Evolutionary conservation across 2,888 invertebrate species (phyloP), one percentile per base, ranked within the genome.

Genomic region (Antitype chi): DNA sequence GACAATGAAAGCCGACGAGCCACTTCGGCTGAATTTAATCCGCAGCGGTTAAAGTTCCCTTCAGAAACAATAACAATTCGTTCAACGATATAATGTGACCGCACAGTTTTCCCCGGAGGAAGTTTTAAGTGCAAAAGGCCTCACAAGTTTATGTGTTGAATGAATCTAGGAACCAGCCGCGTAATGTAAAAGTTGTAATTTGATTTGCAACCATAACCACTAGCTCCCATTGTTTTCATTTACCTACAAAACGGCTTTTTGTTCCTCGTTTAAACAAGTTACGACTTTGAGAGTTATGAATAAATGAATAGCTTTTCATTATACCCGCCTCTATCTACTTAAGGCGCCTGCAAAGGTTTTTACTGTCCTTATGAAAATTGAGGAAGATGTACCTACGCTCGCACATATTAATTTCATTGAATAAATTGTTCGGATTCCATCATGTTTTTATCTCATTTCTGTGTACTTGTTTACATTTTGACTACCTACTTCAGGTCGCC

Each of bases 101-200:
- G 90, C 91, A 89, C 91, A 92, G 92, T 92, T 92, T 91, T 92
- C 90, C 92, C 91, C 87, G 78, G 90, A 89, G 90, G 85, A 94
- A 94, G 92, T 94, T 94, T 94, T 93, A 94, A 95, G 94, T 94
- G 94, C 93, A 93, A 94, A 94, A 93, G 93, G 94, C 94, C 93
- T 93, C 92, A 90, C 93, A 94, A 94, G 93, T 94, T 94, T 93
- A 94, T 94, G 92, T 92, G 92, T 92, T 93, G 92, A 94, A 94
- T 93, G 94, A 94, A 94, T 93, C 92, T 92, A 92, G 92, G 82
- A 85, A 82, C 87, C 92, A 90, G 90, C 88, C 89, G 86, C 90
- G 92, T 94, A 94, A 94, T 94, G 94, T 92, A 92, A 93, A 94
- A 94, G 94, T 94, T 94, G 93, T 94, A 93, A 94, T 94, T 94